phyloP scores from a whole-genome alignment of 2,797 vertebrate genomes.

The Argya squamiceps region DNA sequence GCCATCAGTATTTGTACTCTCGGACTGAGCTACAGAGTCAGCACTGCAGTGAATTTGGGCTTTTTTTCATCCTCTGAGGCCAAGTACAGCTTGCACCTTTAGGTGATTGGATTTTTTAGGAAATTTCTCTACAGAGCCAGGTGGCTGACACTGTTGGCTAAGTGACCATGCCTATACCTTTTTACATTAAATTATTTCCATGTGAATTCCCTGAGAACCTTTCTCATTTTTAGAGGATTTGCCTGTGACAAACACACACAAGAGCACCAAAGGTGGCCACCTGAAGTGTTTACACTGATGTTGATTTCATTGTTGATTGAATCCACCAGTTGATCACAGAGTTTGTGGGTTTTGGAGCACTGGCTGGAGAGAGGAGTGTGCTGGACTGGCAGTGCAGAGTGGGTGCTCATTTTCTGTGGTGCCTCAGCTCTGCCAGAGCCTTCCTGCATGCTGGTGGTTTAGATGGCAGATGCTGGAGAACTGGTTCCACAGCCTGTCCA shows the following conservation, averaged over 20 bases:
- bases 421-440: neutral
- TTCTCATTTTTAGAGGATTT: neutral
- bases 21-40: neutral
- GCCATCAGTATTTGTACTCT: neutral
- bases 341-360: neutral
- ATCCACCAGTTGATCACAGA: neutral
- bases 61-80: neutral
- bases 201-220: neutral
- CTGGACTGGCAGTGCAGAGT: neutral
- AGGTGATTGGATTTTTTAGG: neutral
- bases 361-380: neutral
- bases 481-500: neutral
- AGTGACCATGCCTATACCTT: neutral
- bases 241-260: neutral
- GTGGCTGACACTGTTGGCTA: neutral
- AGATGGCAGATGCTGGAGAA: neutral
- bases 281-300: neutral
- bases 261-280: neutral
- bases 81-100: neutral
- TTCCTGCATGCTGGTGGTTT: neutral
- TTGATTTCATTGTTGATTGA: neutral
- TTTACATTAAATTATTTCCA: neutral
- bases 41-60: neutral
- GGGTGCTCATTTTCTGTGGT: neutral
- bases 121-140: neutral